phyloP scores from a whole-genome alignment of 2,888 invertebrate species.

The Zaprionus obscuricornis region DNA sequence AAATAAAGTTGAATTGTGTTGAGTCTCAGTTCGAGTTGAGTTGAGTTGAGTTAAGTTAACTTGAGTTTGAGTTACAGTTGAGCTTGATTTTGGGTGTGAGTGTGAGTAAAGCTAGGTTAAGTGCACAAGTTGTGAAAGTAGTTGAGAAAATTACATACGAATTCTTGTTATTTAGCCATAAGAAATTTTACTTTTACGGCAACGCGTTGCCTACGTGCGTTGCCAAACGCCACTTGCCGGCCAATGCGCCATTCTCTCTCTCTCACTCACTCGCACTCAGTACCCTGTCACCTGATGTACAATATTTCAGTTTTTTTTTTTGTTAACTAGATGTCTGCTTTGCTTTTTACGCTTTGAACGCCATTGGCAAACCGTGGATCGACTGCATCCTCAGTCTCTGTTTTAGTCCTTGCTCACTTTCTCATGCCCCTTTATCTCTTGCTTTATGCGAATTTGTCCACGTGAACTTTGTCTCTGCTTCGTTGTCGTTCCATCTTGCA shows the following conservation, averaged over 20 bases:
- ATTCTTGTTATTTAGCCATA: background rate
- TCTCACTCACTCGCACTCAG: background rate
- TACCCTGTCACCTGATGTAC: constrained; percentile 48
- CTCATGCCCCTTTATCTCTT: background rate
- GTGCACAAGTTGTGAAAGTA: constrained; percentile 22
- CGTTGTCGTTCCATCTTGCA: constrained; percentile 42
- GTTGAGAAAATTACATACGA: constrained; percentile 24
- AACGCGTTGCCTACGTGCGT: constrained; percentile 32
- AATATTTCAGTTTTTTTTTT: constrained; percentile 60
- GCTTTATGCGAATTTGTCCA: background rate
- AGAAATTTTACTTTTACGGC: constrained; percentile 3
- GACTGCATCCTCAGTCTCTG: background rate
- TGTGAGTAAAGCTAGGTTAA: too few relatives aligned
- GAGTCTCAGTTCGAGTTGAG: too few relatives aligned
- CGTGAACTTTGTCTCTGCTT: constrained; percentile 35
- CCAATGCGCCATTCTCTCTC: constrained; percentile 7
- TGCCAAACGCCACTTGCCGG: constrained; percentile 43
- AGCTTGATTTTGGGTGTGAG: too few relatives aligned
- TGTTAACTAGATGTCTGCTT: constrained; percentile 52
- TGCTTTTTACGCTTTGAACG: constrained; percentile 33
- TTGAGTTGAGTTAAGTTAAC: too few relatives aligned
- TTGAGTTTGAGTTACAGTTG: too few relatives aligned
- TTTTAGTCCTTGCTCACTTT: background rate
- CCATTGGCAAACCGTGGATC: constrained; percentile 10
- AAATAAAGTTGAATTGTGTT: constrained; percentile 37